These are phyloP conservation scores for Micronycteris hirsuta DNA, from an alignment of 2,113 vertebrate species.

Conservation along the genomic window DNA sequence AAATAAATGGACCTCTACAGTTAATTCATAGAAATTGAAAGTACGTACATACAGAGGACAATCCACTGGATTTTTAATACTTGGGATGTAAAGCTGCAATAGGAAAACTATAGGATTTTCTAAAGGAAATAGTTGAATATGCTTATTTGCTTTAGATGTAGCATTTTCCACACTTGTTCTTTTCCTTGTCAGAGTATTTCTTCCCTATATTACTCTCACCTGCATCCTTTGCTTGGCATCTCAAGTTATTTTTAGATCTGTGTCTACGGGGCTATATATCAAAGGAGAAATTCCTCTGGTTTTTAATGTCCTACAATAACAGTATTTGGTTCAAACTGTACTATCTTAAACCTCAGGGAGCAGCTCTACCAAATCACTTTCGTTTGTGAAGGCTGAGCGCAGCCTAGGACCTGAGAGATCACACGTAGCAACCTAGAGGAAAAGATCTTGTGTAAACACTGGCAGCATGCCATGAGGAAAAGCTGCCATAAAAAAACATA, in stretches of 20 bases:
- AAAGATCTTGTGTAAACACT: background rate
- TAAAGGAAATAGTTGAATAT: too few relatives aligned
- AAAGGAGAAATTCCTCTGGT: background rate
- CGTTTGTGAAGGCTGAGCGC: background rate
- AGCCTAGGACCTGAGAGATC: background rate
- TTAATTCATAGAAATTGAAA: too few relatives aligned
- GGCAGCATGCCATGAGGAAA: conserved; percentile 23
- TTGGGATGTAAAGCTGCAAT: too few relatives aligned
- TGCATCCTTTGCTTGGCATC: background rate
- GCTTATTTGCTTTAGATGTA: too few relatives aligned
- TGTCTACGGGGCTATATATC: background rate
- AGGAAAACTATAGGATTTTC: too few relatives aligned
- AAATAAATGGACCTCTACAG: too few relatives aligned
- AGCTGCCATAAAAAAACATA: background rate
- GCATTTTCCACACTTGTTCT: too few relatives aligned
- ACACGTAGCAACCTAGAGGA: background rate
- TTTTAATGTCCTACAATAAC: background rate
- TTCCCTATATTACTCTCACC: background rate
- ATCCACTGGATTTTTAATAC: too few relatives aligned
- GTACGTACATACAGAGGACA: too few relatives aligned
- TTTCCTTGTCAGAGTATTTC: too few relatives aligned
- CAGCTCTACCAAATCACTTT: conserved; percentile 29
- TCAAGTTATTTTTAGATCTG: background rate
- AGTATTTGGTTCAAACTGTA: conserved; percentile 5
- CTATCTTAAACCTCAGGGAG: background rate